Conservation (phyloP, 2,797 vertebrate species). For the Typhlichthys eigenmanni region DNA sequence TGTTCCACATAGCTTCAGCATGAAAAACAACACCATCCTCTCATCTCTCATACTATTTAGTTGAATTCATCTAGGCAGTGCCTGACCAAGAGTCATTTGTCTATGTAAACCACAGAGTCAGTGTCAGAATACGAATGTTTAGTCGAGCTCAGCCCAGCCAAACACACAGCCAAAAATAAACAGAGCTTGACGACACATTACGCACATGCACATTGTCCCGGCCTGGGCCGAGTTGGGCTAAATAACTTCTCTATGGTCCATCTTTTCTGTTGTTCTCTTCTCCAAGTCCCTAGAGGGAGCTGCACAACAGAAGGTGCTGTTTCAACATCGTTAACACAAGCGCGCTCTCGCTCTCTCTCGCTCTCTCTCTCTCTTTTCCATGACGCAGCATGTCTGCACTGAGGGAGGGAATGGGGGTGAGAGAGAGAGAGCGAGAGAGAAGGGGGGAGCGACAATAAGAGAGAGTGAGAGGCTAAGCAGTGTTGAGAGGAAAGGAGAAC, state of each 20-base stretch:
- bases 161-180: conserved; percentile 6
- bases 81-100: too few relatives aligned
- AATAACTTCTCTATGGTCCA: conserved; percentile 1
- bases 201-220: conserved; percentile 1
- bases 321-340: conserved; percentile 56
- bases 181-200: conserved; percentile 9
- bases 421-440: conserved; percentile 31
- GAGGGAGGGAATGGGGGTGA: conserved; percentile 55
- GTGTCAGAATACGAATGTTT: too few relatives aligned
- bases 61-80: too few relatives aligned
- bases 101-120: too few relatives aligned
- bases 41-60: too few relatives aligned
- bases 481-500: background rate
- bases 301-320: conserved; percentile 71
- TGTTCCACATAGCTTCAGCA: too few relatives aligned
- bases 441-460: conserved; percentile 12
- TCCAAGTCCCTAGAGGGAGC: conserved; percentile 44
- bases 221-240: background rate
- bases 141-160: background rate
- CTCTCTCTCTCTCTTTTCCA: conserved; percentile 45
- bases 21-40: too few relatives aligned
- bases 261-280: conserved; percentile 4
- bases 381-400: conserved; percentile 70
- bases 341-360: conserved; percentile 6
- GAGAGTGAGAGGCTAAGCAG: background rate